Conservation (phyloP, 2,888 invertebrate species). For the Charanyca ferruginea region DNA sequence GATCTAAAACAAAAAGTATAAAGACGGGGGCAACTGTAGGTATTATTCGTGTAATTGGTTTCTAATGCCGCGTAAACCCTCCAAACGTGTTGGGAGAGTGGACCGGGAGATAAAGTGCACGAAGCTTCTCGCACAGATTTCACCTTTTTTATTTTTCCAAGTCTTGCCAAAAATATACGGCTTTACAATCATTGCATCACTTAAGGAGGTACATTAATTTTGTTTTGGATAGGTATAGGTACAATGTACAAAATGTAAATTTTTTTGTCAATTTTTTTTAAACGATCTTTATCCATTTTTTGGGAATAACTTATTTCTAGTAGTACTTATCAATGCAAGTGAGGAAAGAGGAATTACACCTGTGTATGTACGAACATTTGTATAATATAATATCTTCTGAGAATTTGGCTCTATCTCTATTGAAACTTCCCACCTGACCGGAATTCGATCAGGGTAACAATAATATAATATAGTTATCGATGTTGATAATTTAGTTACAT, state of each 20-base stretch:
- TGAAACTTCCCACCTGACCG: no score
- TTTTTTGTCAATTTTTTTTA: not conserved
- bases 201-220: constrained; percentile 26
- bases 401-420: no score
- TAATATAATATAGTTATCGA: no score
- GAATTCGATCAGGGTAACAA: no score
- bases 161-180: constrained; percentile 30
- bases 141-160: constrained; percentile 65
- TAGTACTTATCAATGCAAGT: no score
- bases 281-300: not conserved
- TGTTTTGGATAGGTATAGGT: not conserved
- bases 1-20: constrained; percentile 65
- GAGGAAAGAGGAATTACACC: no score
- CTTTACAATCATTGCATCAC: constrained; percentile 44
- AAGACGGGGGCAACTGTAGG: constrained; percentile 67
- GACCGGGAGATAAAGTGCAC: constrained; percentile 89
- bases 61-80: constrained; percentile 91
- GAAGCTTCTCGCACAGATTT: constrained; percentile 74
- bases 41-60: constrained; percentile 91
- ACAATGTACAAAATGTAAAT: not conserved
- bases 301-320: no score
- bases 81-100: constrained; percentile 90
- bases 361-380: no score
- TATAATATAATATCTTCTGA: no score
- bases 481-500: no score